Conservation (phyloP, 2,888 invertebrate genomes). For the Philonicus albiceps region DNA sequence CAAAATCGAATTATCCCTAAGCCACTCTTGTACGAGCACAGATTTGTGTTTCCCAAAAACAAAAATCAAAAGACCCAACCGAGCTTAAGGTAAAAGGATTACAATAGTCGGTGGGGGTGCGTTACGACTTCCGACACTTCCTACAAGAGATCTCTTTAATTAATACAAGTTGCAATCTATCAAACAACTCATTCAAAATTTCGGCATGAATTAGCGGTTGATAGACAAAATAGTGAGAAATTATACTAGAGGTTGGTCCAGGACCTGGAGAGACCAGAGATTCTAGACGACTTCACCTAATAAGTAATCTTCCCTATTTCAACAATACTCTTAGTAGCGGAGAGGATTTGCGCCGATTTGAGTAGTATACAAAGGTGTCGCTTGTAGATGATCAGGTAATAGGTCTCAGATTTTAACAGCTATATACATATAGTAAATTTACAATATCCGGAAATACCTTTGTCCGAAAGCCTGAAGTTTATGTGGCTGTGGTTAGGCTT, state of each 20-base stretch:
- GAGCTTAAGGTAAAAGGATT: background rate
- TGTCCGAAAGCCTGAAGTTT: slow-evolving; percentile 94
- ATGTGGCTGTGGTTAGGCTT: slow-evolving; percentile 93
- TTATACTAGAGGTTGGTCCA: slow-evolving; percentile 94
- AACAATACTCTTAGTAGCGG: slow-evolving; percentile 92
- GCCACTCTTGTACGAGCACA: too few species aligned
- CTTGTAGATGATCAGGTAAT: slow-evolving; percentile 92
- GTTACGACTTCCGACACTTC: slow-evolving; percentile 86
- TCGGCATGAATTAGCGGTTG: slow-evolving; percentile 86
- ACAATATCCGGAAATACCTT: slow-evolving; percentile 90
- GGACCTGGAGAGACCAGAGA: slow-evolving; percentile 92
- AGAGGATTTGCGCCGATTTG: slow-evolving; percentile 83
- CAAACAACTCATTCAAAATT: slow-evolving; percentile 95
- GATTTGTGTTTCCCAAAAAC: too few species aligned
- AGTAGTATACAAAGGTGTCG: slow-evolving; percentile 78
- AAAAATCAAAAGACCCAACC: slow-evolving; percentile 62
- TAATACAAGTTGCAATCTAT: slow-evolving; percentile 87
- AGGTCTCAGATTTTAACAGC: slow-evolving; percentile 92
- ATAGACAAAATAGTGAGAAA: slow-evolving; percentile 86
- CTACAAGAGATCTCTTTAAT: slow-evolving; percentile 88
- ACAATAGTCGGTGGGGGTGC: slow-evolving; percentile 51
- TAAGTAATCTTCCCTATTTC: slow-evolving; percentile 97
- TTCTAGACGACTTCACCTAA: slow-evolving; percentile 71
- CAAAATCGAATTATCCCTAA: too few species aligned
- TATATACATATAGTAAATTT: slow-evolving; percentile 82